A percentile compares a stretch with the other conserved stretches of the same genome.
These are phyloP conservation scores for Neodon shergylaensis DNA, from an alignment of 2,113 vertebrate species.

Conservation along the genomic window DNA sequence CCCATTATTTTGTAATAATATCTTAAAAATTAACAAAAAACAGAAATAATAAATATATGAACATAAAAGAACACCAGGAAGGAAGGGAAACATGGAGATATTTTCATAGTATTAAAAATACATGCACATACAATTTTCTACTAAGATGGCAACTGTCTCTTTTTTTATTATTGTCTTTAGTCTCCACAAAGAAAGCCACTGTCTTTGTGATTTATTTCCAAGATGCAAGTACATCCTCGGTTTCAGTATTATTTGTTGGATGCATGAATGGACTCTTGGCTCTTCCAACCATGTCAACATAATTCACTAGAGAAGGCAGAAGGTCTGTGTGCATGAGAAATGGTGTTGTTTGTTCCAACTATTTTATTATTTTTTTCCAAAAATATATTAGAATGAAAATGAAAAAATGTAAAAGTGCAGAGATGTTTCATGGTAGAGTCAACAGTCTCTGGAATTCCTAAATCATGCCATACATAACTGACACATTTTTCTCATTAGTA, in stretches of 20 bases:
- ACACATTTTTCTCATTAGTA: background rate
- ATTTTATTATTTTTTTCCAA: constrained; percentile 7
- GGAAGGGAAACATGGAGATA: background rate
- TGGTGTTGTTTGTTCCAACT: constrained; percentile 12
- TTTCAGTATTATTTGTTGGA: background rate
- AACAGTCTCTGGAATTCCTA: background rate
- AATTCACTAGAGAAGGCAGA: background rate
- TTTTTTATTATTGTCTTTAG: constrained; percentile 28
- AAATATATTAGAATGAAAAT: constrained; percentile 51
- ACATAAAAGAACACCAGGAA: background rate
- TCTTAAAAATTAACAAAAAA: background rate
- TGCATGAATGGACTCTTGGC: background rate
- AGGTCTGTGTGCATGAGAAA: constrained; percentile 8
- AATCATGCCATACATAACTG: background rate
- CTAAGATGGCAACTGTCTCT: background rate
- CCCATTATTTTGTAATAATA: background rate
- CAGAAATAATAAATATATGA: background rate
- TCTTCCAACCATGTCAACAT: constrained; percentile 35
- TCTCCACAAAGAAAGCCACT: background rate
- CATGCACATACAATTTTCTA: background rate
- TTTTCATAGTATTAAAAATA: background rate
- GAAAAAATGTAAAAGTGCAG: background rate
- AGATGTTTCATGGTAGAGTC: constrained; percentile 28
- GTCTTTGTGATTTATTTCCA: constrained; percentile 36
- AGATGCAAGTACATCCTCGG: background rate